phyloP scores from a whole-genome alignment of 2,888 invertebrate genomes.

The Cyclophora albipunctata region DNA sequence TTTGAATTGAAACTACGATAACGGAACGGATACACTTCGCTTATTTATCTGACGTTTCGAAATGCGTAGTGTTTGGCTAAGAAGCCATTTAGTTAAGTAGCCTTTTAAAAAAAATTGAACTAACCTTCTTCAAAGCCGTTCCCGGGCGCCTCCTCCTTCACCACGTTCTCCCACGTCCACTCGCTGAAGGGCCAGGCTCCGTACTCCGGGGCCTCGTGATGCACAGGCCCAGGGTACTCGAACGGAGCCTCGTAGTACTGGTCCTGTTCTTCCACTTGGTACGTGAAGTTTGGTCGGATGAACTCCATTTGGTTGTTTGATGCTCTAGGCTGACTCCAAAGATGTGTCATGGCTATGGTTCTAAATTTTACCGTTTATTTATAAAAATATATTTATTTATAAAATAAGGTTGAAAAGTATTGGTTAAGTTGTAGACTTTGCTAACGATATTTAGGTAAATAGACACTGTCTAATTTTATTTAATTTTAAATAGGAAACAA shows the following conservation, averaged over 20 bases:
- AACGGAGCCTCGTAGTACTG: constrained; percentile 5
- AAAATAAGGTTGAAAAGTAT: too few species aligned
- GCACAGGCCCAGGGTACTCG: constrained; percentile 1
- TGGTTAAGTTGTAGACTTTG: too few species aligned
- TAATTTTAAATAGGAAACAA: too few species aligned
- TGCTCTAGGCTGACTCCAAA: not conserved
- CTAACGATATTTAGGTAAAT: too few species aligned
- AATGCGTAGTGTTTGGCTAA: too few species aligned
- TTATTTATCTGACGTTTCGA: too few species aligned
- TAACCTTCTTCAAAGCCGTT: constrained; percentile 47
- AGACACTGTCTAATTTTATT: too few species aligned
- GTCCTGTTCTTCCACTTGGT: constrained; percentile 5
- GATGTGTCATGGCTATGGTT: not conserved
- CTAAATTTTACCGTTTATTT: too few species aligned
- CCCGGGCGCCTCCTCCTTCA: constrained; percentile 10
- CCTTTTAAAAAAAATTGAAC: constrained; percentile 3
- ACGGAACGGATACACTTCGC: too few species aligned
- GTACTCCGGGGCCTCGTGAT: constrained; percentile 8
- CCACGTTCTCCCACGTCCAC: constrained; percentile 20
- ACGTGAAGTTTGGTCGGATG: constrained; percentile 12
- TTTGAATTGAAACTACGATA: too few species aligned
- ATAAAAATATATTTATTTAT: too few species aligned
- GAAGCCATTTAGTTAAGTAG: not conserved
- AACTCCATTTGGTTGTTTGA: constrained; percentile 12
- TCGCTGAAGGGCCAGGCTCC: constrained; percentile 1